A percentile compares a stretch with the other conserved stretches of the same genome.
Evolutionary conservation across 2,797 vertebrate genomes (phyloP).

Genomic region (Discoglossus pictus): DNA sequence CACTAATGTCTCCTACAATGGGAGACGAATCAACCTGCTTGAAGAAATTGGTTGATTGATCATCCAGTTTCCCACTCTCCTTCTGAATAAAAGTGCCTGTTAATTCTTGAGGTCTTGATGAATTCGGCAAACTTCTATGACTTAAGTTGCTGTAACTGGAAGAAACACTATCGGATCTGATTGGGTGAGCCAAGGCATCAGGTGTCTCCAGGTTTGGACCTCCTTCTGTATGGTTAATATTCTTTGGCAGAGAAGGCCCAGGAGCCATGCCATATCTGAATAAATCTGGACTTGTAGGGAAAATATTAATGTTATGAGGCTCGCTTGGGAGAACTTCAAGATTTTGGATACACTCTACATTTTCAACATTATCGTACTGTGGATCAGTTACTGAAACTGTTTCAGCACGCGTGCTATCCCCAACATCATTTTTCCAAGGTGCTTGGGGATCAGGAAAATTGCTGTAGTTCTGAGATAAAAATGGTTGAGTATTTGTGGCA

Average conservation of each 20-base stretch:
- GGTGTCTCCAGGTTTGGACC: slow-evolving; percentile 86
- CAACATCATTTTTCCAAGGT: slow-evolving; percentile 46
- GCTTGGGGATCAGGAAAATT: slow-evolving; percentile 60
- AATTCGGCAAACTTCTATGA: slow-evolving; percentile 75
- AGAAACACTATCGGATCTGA: slow-evolving; percentile 83
- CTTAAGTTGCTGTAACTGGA: slow-evolving; percentile 86
- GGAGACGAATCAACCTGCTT: slow-evolving; percentile 93
- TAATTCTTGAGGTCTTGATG: slow-evolving; percentile 77
- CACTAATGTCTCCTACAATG: slow-evolving; percentile 63
- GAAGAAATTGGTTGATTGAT: slow-evolving; percentile 78
- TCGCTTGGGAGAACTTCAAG: slow-evolving; percentile 89
- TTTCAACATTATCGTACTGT: slow-evolving; percentile 85
- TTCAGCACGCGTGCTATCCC: slow-evolving; percentile 54
- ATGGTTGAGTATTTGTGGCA: slow-evolving; percentile 54
- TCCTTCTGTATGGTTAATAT: slow-evolving; percentile 68
- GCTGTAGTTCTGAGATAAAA: slow-evolving; percentile 43
- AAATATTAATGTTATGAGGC: slow-evolving; percentile 55
- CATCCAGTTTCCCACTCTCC: slow-evolving; percentile 85
- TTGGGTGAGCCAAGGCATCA: slow-evolving; percentile 69
- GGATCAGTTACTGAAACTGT: slow-evolving; percentile 53
- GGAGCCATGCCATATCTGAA: slow-evolving; percentile 56
- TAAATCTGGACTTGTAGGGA: slow-evolving; percentile 52
- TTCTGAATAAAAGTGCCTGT: slow-evolving; percentile 93
- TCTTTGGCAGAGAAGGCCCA: slow-evolving; percentile 56
- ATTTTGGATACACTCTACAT: slow-evolving; percentile 90